Evolutionary conservation across 2,797 vertebrate genomes (phyloP).

Genomic region (Hafferia zeledoni): DNA sequence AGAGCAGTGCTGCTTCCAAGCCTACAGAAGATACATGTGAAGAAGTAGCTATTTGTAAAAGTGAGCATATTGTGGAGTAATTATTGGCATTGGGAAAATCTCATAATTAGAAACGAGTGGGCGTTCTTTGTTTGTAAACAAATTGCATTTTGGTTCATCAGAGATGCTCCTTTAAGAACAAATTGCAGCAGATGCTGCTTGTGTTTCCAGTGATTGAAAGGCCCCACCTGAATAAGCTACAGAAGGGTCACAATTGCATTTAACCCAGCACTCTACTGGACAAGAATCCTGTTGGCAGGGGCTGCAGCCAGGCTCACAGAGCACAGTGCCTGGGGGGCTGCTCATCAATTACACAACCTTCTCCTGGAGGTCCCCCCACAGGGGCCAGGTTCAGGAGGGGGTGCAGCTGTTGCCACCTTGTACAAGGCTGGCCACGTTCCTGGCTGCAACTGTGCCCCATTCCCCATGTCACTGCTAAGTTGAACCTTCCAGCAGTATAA

Average conservation of each 20-base stretch:
- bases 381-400: fast-evolving
- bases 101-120: constrained; percentile 37
- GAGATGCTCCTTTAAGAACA: constrained; percentile 56
- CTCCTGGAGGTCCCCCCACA: not conserved
- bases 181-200: constrained; percentile 45
- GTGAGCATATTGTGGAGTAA: constrained; percentile 52
- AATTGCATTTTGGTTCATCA: constrained; percentile 44
- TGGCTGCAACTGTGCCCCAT: not conserved
- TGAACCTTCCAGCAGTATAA: not conserved
- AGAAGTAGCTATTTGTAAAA: constrained; percentile 57
- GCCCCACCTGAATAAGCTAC: constrained; percentile 52
- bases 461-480: not conserved
- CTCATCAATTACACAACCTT: not conserved
- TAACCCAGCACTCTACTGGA: not conserved
- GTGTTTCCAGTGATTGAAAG: constrained; percentile 30
- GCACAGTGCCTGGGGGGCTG: not conserved
- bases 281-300: constrained; percentile 13
- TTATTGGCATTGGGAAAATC: constrained; percentile 49
- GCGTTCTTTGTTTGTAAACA: constrained; percentile 60
- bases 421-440: not conserved
- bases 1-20: not conserved
- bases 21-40: constrained; percentile 17
- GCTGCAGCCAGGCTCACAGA: not conserved
- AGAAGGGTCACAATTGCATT: constrained; percentile 5
- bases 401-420: constrained; percentile 3